Evolutionary conservation across 1,140 invertebrate genomes (phyloP), one percentile per base, ranked within the genome.

Genomic region (Adelges cooleyi): DNA sequence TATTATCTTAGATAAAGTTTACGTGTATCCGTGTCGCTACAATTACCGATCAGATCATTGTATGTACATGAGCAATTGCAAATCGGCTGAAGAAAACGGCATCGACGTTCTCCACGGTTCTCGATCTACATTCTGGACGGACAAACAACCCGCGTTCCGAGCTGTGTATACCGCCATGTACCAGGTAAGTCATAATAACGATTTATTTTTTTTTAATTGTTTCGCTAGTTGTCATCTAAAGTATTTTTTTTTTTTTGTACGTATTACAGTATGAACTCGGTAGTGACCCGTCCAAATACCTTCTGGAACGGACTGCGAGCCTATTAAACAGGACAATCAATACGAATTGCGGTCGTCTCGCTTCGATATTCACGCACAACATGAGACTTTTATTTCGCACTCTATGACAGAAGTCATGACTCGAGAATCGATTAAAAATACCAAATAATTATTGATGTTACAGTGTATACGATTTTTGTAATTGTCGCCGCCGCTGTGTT

Each of bases 1-100:
- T n/a, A 22, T 68, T 59, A 66, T 78, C 79, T 44, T 72, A 79
- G 89, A 89, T 65, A 86, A 88, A 70, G 76, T 96, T 15, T 86
- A 86, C 68, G 77, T 92, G 36, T 85, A 90, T 74, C 81, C 86
- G 0, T 96, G 93, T 74, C 80, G 88, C 54, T 93, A 88, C 76
- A 97, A 96, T 75, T 96, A 90, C 73, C 81, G 92, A 56, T 86
- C 92, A 10, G 92, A 96, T 77, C 92, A 96, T 74, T 96, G 92
- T 73, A 92, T 93, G 87, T 96, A 96, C 70, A 86, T 84, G 73
- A 90, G 85, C 72, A 85, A 90, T 4, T 96, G 93, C 72, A 78
- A 80, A 44, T 78, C 80, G 65, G 90, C 89, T 6, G 84, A 87
- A 68, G 76, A 80, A 54, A 70, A 82, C n/a, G 92, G 92, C 5